Conservation (phyloP, 2,888 invertebrate species). For the Troglohyphantes excavatus region DNA sequence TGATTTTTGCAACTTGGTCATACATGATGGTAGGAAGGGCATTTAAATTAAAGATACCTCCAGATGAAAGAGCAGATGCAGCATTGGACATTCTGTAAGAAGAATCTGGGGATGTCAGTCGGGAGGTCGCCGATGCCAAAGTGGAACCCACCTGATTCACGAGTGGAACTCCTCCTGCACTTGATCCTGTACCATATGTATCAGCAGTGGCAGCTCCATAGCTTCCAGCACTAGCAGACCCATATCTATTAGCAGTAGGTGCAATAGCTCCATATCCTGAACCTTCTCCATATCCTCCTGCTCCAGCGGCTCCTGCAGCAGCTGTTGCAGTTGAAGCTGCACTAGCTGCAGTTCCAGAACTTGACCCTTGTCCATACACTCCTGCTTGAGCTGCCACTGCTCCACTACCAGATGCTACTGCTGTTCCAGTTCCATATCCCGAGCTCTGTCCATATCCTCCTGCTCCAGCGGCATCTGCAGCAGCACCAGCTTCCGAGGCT, state of each 20-base stretch:
- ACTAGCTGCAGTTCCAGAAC: constrained; percentile 1
- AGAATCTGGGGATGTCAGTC: constrained; percentile 13
- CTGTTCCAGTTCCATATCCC: neutral
- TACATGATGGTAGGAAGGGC: constrained; percentile 9
- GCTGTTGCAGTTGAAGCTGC: neutral
- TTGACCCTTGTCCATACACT: neutral
- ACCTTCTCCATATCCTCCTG: neutral
- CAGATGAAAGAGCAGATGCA: constrained; percentile 8
- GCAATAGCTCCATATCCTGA: neutral
- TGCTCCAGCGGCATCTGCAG: neutral
- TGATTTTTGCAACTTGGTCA: neutral
- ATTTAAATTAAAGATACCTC: constrained; percentile 10
- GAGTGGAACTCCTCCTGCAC: neutral
- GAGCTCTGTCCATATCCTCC: neutral
- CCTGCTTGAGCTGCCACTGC: neutral
- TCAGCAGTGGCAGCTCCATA: neutral
- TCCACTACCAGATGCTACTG: neutral
- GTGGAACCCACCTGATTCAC: neutral
- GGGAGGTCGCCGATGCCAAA: constrained; percentile 1
- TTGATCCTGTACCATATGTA: neutral
- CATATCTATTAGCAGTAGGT: neutral
- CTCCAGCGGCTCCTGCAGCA: neutral
- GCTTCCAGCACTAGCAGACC: neutral
- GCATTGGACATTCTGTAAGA: constrained; percentile 26
- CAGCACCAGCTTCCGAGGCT: neutral